Conservation (phyloP, 1,140 invertebrate species). For the Ostrea denselamellosa region DNA sequence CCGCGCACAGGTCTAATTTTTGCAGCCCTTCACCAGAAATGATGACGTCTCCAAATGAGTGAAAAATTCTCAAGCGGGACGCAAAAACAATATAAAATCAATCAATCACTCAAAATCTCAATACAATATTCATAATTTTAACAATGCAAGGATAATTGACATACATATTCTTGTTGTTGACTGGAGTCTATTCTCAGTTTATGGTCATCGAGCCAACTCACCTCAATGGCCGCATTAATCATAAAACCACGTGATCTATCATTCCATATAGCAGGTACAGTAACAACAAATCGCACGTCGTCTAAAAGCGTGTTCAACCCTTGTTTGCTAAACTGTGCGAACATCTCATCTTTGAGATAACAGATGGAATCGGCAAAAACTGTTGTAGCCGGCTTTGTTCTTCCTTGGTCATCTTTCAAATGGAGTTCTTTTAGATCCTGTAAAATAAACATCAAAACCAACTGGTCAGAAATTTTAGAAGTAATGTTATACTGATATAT, state of each 20-base stretch:
- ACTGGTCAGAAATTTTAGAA: too few species aligned
- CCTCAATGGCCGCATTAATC: not conserved
- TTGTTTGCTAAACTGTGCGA: not conserved
- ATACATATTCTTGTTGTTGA: too few species aligned
- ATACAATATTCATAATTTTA: too few species aligned
- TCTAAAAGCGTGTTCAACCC: not conserved
- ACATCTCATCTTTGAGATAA: not conserved
- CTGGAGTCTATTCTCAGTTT: too few species aligned
- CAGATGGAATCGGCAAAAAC: not conserved
- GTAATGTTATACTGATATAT: too few species aligned
- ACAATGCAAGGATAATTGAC: too few species aligned
- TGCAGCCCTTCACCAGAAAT: too few species aligned
- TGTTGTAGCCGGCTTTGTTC: not conserved
- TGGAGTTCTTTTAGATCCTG: not conserved
- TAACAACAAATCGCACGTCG: not conserved
- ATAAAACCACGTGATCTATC: not conserved
- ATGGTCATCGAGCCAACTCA: not conserved
- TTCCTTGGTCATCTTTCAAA: not conserved
- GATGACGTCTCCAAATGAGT: too few species aligned
- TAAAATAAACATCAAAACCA: not conserved
- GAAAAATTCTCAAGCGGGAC: too few species aligned
- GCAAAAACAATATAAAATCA: too few species aligned
- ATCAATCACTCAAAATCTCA: too few species aligned
- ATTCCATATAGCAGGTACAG: not conserved
- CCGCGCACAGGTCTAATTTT: too few species aligned